phyloP scores from a whole-genome alignment of 2,113 vertebrate species.

The Neotoma lepida region DNA sequence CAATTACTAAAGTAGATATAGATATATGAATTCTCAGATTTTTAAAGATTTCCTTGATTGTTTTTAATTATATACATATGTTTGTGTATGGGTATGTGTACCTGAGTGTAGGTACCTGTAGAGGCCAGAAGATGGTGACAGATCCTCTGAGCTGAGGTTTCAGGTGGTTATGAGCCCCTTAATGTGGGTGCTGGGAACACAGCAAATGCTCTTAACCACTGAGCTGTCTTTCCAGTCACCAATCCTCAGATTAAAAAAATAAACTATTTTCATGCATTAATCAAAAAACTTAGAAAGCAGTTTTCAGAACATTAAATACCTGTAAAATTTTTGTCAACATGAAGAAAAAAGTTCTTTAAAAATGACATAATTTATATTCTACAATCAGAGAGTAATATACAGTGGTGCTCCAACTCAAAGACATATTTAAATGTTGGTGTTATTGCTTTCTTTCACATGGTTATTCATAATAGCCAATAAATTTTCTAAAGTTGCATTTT shows the following conservation, averaged over 20 bases:
- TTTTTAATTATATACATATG: background rate
- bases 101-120: background rate
- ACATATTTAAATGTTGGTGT: conserved; percentile 13
- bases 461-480: conserved; percentile 21
- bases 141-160: background rate
- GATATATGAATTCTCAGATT: conserved; percentile 42
- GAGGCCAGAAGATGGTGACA: background rate
- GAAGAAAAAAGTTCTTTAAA: background rate
- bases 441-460: conserved; percentile 42
- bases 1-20: background rate
- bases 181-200: background rate
- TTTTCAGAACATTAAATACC: conserved; percentile 31
- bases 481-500: conserved; percentile 20
- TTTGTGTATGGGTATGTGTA: background rate
- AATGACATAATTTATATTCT: background rate
- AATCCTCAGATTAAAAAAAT: background rate
- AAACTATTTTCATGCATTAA: conserved; percentile 35
- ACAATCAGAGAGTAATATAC: background rate
- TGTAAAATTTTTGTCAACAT: background rate
- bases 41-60: background rate
- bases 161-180: background rate
- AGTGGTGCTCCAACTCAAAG: background rate
- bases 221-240: background rate
- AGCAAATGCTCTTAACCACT: background rate
- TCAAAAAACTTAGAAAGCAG: conserved; percentile 2